A percentile compares a stretch with the other conserved stretches of the same genome.
These are phyloP conservation scores for Aleiodes leptofemur DNA, from an alignment of 2,888 invertebrate genomes.

Conservation along the genomic window DNA sequence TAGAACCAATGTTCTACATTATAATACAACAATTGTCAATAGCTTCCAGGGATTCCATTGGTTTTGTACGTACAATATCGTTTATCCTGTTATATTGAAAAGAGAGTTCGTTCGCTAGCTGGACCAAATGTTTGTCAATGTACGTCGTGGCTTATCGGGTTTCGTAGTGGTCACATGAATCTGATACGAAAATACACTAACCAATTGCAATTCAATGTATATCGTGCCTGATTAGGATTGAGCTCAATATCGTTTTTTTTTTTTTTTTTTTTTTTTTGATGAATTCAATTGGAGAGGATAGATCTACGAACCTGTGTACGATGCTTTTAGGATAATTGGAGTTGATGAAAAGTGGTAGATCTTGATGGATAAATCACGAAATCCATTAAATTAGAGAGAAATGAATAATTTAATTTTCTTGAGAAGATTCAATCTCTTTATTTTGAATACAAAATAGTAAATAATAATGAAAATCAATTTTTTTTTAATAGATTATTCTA, in stretches of 20 bases:
- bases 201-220: slow-evolving; percentile 22
- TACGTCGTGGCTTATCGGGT: slow-evolving; percentile 25
- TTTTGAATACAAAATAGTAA: too few relatives aligned
- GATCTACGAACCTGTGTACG: background rate
- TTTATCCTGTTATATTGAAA: slow-evolving; percentile 3
- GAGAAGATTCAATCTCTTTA: too few relatives aligned
- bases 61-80: slow-evolving; percentile 24
- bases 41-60: slow-evolving; percentile 7
- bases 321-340: too few relatives aligned
- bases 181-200: slow-evolving; percentile 10
- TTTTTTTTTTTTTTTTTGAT: too few relatives aligned
- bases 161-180: slow-evolving; percentile 5
- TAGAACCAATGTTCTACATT: slow-evolving; percentile 12
- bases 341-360: too few relatives aligned
- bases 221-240: slow-evolving; percentile 25
- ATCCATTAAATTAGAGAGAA: too few relatives aligned
- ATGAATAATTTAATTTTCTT: too few relatives aligned
- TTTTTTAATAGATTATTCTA: too few relatives aligned
- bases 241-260: background rate
- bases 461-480: too few relatives aligned
- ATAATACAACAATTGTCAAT: slow-evolving; percentile 12
- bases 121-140: slow-evolving; percentile 14
- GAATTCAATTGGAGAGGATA: background rate
- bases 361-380: too few relatives aligned
- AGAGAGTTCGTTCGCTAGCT: slow-evolving; percentile 1